Evolutionary conservation across 2,888 invertebrate genomes (phyloP).

Genomic region (Monoplex corrugatus): DNA sequence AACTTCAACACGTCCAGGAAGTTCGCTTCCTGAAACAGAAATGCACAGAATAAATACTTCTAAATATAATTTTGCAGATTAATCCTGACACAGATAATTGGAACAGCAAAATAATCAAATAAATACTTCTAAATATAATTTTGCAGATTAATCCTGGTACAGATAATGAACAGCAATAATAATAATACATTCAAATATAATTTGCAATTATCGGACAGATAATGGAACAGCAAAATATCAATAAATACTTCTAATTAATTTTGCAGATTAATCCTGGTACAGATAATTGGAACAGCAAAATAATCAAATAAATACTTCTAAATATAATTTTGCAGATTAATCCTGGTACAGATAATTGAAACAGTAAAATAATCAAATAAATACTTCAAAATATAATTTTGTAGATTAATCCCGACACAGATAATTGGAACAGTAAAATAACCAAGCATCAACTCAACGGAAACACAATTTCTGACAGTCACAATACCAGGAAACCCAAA

Average conservation of each 20-base stretch:
- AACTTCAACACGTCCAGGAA: constrained; percentile 83
- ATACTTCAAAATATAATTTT: neutral
- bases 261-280: no score
- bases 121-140: neutral
- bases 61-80: neutral
- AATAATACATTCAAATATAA: no score
- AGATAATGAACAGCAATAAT: no score
- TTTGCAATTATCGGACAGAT: no score
- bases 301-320: neutral
- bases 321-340: neutral
- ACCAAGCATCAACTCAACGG: no score
- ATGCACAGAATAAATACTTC: neutral
- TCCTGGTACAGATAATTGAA: neutral
- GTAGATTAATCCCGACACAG: neutral
- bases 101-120: neutral
- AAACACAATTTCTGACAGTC: no score
- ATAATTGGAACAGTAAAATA: no score
- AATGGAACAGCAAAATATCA: no score
- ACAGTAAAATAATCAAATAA: neutral
- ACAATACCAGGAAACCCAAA: no score
- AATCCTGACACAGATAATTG: neutral
- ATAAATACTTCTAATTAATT: neutral
- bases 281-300: no score
- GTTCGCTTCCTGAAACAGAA: constrained; percentile 50
- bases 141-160: neutral